A percentile compares a stretch with the other conserved stretches of the same genome.
Conservation (phyloP, 2,113 vertebrate species). For the Xiphorhynchus elegans region DNA sequence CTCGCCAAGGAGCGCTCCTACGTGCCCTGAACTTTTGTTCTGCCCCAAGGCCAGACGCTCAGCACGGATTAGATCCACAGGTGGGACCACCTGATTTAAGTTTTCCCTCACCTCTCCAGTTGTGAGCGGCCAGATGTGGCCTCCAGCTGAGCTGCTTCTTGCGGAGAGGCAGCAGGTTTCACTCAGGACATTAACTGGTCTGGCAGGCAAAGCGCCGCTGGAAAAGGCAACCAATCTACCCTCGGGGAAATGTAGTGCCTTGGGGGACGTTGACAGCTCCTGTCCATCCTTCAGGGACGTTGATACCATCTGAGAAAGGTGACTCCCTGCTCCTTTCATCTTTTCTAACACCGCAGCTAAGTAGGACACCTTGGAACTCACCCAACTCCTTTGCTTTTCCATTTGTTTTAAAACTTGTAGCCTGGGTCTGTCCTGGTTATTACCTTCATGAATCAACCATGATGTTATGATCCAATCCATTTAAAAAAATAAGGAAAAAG, state of each 20-base stretch:
- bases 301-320: neutral
- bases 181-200: accelerated
- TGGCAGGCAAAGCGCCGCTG: neutral
- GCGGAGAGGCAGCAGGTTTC: neutral
- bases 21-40: neutral
- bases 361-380: neutral
- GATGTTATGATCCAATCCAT: neutral
- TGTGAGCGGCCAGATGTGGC: neutral
- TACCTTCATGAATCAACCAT: neutral
- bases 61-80: neutral
- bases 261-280: neutral
- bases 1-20: neutral
- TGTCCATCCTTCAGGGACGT: neutral
- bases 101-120: neutral
- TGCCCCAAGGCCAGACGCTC: neutral
- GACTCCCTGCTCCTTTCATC: neutral
- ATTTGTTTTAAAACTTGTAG: neutral
- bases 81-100: accelerated
- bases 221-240: neutral
- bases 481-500: neutral
- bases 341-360: accelerated
- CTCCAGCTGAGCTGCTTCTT: neutral
- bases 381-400: neutral
- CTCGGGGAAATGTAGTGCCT: neutral
- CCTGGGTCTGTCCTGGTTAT: neutral